Conservation (phyloP, 2,113 vertebrate species). For the Hippotragus niger region DNA sequence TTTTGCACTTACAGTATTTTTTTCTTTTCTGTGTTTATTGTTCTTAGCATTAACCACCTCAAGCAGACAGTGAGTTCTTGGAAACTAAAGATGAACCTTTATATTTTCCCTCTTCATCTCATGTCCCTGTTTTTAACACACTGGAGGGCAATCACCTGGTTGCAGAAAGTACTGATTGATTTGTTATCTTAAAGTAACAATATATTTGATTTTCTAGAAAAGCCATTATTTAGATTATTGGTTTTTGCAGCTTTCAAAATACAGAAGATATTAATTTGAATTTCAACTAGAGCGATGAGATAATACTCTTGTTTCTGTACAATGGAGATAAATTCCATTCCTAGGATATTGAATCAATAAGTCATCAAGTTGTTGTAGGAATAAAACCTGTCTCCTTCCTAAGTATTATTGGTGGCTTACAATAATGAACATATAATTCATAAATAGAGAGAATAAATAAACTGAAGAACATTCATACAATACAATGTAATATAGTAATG, state of each 20-base stretch:
- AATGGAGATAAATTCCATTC: conserved; percentile 23
- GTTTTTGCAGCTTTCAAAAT: conserved; percentile 16
- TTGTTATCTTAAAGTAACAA: neutral
- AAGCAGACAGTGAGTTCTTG: neutral
- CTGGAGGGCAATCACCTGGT: neutral
- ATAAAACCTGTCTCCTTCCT: neutral
- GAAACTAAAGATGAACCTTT: neutral
- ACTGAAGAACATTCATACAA: neutral
- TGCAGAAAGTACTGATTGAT: neutral
- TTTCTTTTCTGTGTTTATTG: neutral
- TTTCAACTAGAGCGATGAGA: conserved; percentile 2
- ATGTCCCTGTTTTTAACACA: neutral
- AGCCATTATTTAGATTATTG: conserved; percentile 34
- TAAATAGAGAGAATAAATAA: neutral
- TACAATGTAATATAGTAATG: neutral
- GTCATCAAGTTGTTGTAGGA: conserved; percentile 23
- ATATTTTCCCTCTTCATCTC: neutral
- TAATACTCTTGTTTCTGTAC: conserved; percentile 8
- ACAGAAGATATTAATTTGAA: conserved; percentile 32
- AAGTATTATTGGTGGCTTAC: neutral
- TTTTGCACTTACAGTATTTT: neutral
- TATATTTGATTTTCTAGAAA: neutral
- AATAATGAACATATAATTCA: conserved; percentile 13
- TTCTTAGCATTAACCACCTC: neutral
- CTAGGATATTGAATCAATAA: conserved; percentile 40